Conservation (phyloP, 2,113 vertebrate genomes). For the Zosterops lateralis region DNA sequence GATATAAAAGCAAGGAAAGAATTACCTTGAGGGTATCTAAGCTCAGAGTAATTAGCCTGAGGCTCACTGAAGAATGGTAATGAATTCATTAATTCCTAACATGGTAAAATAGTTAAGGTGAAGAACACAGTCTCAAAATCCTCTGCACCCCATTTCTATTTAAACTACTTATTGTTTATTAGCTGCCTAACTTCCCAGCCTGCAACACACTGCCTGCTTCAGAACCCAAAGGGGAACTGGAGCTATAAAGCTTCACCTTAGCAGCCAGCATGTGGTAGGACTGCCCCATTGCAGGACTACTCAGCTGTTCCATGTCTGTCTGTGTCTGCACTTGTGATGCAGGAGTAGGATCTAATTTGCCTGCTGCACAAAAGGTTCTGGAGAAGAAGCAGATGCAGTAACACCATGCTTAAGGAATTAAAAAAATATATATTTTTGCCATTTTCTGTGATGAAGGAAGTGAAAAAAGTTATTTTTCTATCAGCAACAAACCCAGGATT, state of each 20-base stretch:
- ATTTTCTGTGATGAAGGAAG: not conserved
- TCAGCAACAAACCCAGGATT: not conserved
- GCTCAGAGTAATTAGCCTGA: not conserved
- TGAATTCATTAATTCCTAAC: conserved; percentile 19
- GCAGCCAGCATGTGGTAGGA: not conserved
- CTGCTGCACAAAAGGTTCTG: not conserved
- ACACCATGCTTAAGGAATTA: not conserved
- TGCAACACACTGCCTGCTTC: not conserved
- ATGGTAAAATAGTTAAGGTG: not conserved
- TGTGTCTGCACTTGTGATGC: not conserved
- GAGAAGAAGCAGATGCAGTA: not conserved
- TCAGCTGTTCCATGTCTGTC: not conserved
- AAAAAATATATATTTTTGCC: not conserved
- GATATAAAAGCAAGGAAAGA: conserved; percentile 19
- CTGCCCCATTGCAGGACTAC: not conserved
- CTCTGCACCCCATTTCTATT: conserved; percentile 14
- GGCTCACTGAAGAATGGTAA: conserved; percentile 24
- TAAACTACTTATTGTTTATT: not conserved
- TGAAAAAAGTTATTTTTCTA: not conserved
- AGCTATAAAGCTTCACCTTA: not conserved
- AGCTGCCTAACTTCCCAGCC: not conserved
- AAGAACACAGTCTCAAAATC: not conserved
- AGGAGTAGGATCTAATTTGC: not conserved
- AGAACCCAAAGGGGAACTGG: not conserved
- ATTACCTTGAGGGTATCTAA: conserved; percentile 55